Base-by-base conservation (phyloP, 2,797 vertebrate species). In the Helostoma temminkii region DNA sequence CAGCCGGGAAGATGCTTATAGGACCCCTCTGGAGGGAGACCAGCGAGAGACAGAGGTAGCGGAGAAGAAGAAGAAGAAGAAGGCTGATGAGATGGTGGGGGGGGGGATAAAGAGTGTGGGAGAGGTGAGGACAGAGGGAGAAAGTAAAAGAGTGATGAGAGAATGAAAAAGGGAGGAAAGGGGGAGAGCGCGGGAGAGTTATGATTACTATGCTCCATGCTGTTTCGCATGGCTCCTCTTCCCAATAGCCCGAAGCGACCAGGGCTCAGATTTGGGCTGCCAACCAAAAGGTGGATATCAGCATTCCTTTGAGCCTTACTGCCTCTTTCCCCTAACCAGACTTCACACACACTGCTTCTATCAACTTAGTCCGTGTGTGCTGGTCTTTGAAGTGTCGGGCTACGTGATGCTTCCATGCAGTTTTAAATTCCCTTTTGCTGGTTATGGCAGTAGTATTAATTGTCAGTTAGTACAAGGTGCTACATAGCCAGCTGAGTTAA, bases 281-380 rank as follows among this genome's bases (percentile, higher is more conserved):
- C 72, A 76, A 84, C 76, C 82, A 84, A 83, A 86, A 87, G 75
- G 79, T 86, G 75, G 83, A 86, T 87, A 90, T 90, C 87, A 87
- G 85, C 67, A 86, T 89, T 89, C 87, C 76, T 90, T 74, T 87
- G 79, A 87, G 88, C 64, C 50, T 66, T 55, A 50, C 65, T 61
- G 53, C 66, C 69, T 70, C 66, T 52, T 61, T 58, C 32, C 47
- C 54, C 30, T 48, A 77, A 86, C 69, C 77, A 87, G 65, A 72
- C 84, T 83, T 83, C 77, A 84, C 76, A 81, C 76, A 76, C 24
- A 9, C 67, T 58, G 77, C 76, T 81, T 84, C 82, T 81, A 80
- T 83, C 78, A 77, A 70, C 76, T 67, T 65, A 53, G 68, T 74
- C 54, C 8, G 50, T 59, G 66, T 74, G 68, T 50, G 71, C 60